Conservation (phyloP, 2,797 vertebrate genomes). For the Spheniscus humboldti region DNA sequence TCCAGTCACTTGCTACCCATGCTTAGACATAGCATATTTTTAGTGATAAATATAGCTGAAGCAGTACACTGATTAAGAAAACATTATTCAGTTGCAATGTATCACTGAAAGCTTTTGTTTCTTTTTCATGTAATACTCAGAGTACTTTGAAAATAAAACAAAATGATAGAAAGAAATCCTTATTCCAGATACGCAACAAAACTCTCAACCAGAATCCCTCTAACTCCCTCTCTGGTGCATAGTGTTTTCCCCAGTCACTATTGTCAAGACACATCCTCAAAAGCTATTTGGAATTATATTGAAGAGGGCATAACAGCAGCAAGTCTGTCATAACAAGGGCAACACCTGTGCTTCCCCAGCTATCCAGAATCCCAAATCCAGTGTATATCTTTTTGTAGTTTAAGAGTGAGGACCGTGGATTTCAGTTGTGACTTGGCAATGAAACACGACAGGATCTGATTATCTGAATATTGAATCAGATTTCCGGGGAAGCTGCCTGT, state of each 20-base stretch:
- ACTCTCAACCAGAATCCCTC: background rate
- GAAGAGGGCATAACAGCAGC: background rate
- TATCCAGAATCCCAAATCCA: background rate
- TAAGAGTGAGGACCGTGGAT: background rate
- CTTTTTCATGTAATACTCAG: background rate
- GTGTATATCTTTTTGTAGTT: background rate
- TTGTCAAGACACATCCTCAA: background rate
- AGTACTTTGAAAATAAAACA: background rate
- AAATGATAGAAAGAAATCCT: background rate
- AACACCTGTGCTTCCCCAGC: background rate
- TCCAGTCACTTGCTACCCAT: background rate
- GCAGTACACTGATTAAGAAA: background rate
- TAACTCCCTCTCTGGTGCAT: background rate
- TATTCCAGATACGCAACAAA: background rate
- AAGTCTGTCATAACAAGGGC: background rate
- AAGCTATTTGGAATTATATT: background rate
- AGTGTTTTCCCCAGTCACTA: background rate
- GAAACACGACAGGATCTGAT: background rate
- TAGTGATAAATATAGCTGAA: background rate
- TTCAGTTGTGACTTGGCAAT: background rate
- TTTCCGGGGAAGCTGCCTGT: background rate
- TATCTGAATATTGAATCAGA: constrained; percentile 22
- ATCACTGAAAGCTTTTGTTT: background rate
- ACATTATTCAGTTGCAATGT: background rate
- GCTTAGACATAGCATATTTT: background rate